Evolutionary conservation across 1,140 invertebrate species (phyloP), one percentile per base, ranked within the genome.

Genomic region (Anagrus nilaparvatae): DNA sequence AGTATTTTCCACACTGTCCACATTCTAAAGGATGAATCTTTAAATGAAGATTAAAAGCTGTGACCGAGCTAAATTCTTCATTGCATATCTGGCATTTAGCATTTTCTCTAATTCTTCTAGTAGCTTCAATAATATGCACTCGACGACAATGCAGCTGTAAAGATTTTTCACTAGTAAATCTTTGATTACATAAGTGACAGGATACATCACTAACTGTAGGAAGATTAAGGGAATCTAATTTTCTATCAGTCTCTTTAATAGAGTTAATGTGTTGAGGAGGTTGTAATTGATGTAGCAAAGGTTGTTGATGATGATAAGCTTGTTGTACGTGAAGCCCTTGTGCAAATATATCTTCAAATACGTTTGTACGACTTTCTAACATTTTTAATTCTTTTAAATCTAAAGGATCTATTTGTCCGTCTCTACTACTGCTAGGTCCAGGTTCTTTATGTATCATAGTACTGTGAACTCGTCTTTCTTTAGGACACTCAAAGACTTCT

Each of bases 21-120:
- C 85, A 87, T 56, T 86, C 82, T 16, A 87, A 69, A 0, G 84
- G 85, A 60, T 87, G 84, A 27, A 81, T 74, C 48, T 80, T 81
- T 5, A 86, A 63, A 58, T 87, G 84, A 1, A 71, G 70, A 45
- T 81, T 76, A 52, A 78, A 84, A 2, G 73, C 62, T 2, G 65
- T 59, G 13, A 80, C 75, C 0, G 69, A 75, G 0, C 67, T 55
- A 44, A 79, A 79, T 40, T 73, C 70, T 46, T 77, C 74, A 24
- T 72, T 69, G 45, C 77, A 80, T 13, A 75, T 72, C 38, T 69
- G 70, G 49, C 78, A 75, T 45, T 71, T 72, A 24, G 64, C 56
- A 20, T 53, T 59, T 29, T 69, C 66, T 20, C 65, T 61, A 17
- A 67, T 44, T 12, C 63, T 58, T 28, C 63, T 63, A 5, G 55